These are phyloP conservation scores for Cremastinae sp. DNA, from an alignment of 2,888 invertebrate species.

Conservation along the genomic window DNA sequence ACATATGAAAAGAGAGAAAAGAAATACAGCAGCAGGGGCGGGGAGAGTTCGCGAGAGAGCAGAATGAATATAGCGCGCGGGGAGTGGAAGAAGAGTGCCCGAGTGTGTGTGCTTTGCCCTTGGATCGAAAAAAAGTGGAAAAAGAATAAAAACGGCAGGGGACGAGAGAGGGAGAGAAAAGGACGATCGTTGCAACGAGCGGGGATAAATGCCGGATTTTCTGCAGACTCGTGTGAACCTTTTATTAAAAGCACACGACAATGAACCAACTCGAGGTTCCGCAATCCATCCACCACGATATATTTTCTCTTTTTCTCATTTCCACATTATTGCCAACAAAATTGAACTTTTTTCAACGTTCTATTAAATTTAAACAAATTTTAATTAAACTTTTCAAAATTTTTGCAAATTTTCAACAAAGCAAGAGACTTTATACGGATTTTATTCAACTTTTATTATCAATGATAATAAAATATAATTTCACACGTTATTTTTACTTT, in stretches of 20 bases:
- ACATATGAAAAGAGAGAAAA: conserved; percentile 7
- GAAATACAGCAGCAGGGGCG: background rate
- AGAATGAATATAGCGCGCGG: too few species aligned
- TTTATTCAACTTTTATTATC: too few species aligned
- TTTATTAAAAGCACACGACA: background rate
- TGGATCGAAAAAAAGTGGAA: conserved; percentile 4
- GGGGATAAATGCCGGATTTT: conserved; percentile 22
- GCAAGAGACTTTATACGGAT: too few species aligned
- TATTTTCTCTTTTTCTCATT: background rate
- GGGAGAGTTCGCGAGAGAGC: conserved; percentile 11
- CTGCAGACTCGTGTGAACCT: conserved; percentile 7
- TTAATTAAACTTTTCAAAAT: too few species aligned
- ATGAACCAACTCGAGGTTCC: conserved; percentile 13
- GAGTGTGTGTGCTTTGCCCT: conserved; percentile 38
- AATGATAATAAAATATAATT: too few species aligned
- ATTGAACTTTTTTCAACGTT: too few species aligned
- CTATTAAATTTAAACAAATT: too few species aligned
- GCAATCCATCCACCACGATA: background rate
- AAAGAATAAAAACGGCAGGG: conserved; percentile 23
- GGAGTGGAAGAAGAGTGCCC: conserved; percentile 15
- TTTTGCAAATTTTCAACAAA: too few species aligned
- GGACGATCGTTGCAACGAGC: background rate
- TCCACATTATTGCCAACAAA: background rate
- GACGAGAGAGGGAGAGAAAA: conserved; percentile 28
- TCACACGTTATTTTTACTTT: too few species aligned